These are phyloP conservation scores for Heterotilapia buettikoferi DNA, from an alignment of 2,113 vertebrate genomes.

Conservation along the genomic window DNA sequence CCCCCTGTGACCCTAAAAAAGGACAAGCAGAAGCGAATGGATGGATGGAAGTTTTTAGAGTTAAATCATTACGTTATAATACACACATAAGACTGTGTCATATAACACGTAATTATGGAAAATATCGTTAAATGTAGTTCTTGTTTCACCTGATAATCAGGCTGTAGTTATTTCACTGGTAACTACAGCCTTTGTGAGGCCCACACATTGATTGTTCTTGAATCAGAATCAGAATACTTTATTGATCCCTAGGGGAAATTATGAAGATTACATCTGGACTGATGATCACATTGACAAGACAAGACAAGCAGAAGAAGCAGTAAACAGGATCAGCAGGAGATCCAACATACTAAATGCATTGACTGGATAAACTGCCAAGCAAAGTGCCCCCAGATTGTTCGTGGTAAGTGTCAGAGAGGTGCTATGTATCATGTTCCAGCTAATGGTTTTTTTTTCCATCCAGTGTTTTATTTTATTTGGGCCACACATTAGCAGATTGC, in stretches of 20 bases:
- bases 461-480: neutral
- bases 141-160: neutral
- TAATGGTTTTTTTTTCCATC: neutral
- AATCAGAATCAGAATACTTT: neutral
- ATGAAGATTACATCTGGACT: neutral
- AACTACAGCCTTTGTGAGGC: too few relatives aligned
- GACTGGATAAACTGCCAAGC: neutral
- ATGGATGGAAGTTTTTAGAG: too few relatives aligned
- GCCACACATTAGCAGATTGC: neutral
- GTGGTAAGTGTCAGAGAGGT: neutral
- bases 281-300: neutral
- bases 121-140: neutral
- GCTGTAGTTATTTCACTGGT: too few relatives aligned
- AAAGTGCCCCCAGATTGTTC: neutral
- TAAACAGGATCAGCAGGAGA: neutral
- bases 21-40: too few relatives aligned
- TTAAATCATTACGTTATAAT: neutral
- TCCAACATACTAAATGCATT: constrained; percentile 6
- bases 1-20: too few relatives aligned
- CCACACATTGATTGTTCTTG: neutral
- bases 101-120: neutral
- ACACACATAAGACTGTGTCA: neutral
- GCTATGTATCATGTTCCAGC: neutral
- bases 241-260: neutral
- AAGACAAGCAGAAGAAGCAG: neutral